A percentile compares a stretch with the other conserved stretches of the same genome.
phyloP scores from a whole-genome alignment of 2,888 invertebrate genomes.

The Hecatera dysodea region DNA sequence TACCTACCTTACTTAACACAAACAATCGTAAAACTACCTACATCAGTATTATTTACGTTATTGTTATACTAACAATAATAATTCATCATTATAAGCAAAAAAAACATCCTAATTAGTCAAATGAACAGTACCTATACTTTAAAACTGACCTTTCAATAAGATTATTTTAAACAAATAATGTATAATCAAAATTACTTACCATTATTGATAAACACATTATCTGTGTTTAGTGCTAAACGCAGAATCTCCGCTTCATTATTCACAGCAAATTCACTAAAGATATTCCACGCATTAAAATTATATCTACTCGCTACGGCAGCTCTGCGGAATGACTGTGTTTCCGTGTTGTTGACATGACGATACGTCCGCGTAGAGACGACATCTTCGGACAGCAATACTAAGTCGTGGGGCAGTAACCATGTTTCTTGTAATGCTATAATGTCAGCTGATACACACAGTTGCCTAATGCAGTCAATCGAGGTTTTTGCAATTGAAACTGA shows the following conservation, averaged over 20 bases:
- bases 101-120: background rate
- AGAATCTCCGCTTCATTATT: background rate
- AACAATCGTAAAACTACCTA: background rate
- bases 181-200: background rate
- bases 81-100: background rate
- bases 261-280: background rate
- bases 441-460: too few species aligned
- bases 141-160: too few species aligned
- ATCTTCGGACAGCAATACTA: slow-evolving; percentile 5
- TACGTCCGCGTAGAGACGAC: background rate
- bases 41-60: background rate
- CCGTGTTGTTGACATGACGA: background rate
- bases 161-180: too few species aligned
- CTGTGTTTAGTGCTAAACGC: background rate
- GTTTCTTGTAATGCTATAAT: too few species aligned
- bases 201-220: too few species aligned
- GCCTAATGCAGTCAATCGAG: too few species aligned
- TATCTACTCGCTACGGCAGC: background rate
- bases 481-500: too few species aligned
- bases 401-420: too few species aligned
- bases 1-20: background rate
- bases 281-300: background rate
- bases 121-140: too few species aligned
- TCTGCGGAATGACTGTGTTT: background rate
- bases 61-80: background rate